These are phyloP conservation scores for Ernsta delagoae DNA, from an alignment of 2,888 invertebrate species.

Conservation along the genomic window DNA sequence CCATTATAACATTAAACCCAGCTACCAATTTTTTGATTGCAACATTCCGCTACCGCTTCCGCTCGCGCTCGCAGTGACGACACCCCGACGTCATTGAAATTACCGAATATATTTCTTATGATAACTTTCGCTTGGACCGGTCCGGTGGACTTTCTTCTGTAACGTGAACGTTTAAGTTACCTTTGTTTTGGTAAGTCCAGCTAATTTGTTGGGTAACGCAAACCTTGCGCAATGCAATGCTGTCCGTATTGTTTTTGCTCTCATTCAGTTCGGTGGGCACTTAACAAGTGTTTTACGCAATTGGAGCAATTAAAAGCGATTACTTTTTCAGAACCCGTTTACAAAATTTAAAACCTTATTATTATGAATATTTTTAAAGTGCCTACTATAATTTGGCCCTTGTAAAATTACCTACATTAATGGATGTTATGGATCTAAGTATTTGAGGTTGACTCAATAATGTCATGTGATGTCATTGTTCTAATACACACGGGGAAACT, in stretches of 20 bases:
- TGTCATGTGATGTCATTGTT: too few relatives aligned
- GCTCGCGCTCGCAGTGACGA: conserved; percentile 24
- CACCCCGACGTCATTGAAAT: conserved; percentile 11
- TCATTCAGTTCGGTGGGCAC: not conserved
- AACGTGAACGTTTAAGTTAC: conserved; percentile 18
- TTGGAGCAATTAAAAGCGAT: conserved; percentile 11
- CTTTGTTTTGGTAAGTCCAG: conserved; percentile 15
- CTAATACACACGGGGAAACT: too few relatives aligned
- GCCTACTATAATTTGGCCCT: too few relatives aligned
- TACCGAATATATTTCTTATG: conserved; percentile 38
- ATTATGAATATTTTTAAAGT: too few relatives aligned
- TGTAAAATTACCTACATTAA: too few relatives aligned
- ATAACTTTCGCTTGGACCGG: conserved; percentile 40
- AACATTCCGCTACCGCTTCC: conserved; percentile 24
- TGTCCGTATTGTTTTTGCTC: conserved; percentile 8
- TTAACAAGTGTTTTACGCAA: conserved; percentile 22
- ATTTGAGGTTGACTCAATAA: too few relatives aligned
- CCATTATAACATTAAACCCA: not conserved
- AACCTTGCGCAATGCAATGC: conserved; percentile 27
- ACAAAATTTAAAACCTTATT: too few relatives aligned
- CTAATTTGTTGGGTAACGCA: conserved; percentile 27
- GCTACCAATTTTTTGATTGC: not conserved
- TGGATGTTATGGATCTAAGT: too few relatives aligned
- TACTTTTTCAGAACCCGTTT: not conserved
- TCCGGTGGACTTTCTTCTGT: conserved; percentile 31